A percentile compares a stretch with the other conserved stretches of the same genome.
Evolutionary conservation across 2,888 invertebrate species (phyloP).

Genomic region (Aromia moschata): DNA sequence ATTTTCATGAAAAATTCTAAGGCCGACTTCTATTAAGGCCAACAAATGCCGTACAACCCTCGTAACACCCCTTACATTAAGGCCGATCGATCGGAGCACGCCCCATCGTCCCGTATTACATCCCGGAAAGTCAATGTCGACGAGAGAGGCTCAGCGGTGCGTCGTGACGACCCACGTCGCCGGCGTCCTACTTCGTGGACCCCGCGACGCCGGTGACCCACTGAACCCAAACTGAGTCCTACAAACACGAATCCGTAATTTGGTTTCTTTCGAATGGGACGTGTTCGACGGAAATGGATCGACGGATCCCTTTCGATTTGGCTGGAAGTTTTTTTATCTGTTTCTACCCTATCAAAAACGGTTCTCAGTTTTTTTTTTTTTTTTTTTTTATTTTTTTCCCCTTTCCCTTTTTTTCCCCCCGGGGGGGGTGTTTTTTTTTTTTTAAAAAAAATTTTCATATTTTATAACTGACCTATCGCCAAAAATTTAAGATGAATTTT

Average conservation of each 20-base stretch:
- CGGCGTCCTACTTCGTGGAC: conserved; percentile 43
- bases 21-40: no score
- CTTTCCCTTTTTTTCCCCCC: no score
- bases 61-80: conserved; percentile 37
- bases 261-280: not conserved
- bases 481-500: no score
- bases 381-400: no score
- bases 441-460: no score
- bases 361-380: no score
- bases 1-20: no score
- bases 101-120: conserved; percentile 33
- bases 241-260: not conserved
- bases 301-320: not conserved
- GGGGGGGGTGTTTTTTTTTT: no score
- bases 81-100: conserved; percentile 44
- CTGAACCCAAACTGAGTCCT: conserved; percentile 49
- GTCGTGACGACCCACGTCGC: conserved; percentile 49
- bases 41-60: no score
- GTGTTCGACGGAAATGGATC: not conserved
- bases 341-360: no score
- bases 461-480: no score
- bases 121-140: conserved; percentile 51
- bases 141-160: conserved; percentile 38
- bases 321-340: no score
- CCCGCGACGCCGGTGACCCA: conserved; percentile 47